Conservation (phyloP, 2,888 invertebrate genomes). For the Tyria jacobaeae region DNA sequence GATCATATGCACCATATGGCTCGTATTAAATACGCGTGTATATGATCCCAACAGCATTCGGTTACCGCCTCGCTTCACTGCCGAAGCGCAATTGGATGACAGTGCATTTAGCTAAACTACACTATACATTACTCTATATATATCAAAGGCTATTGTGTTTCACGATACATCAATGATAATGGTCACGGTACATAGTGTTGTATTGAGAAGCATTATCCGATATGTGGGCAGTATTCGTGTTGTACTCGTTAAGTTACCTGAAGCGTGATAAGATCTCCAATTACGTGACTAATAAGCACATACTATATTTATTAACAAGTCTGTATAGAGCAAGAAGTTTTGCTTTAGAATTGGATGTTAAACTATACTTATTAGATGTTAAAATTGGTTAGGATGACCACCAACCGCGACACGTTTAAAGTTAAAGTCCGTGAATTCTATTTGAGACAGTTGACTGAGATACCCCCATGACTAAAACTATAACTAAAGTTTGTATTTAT, state of each 20-base stretch:
- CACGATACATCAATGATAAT: constrained; percentile 23
- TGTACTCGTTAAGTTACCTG: constrained; percentile 13
- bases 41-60: constrained; percentile 28
- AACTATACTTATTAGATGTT: too few relatives aligned
- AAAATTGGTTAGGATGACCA: too few relatives aligned
- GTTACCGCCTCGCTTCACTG: constrained; percentile 44
- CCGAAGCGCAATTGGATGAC: constrained; percentile 40
- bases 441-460: too few relatives aligned
- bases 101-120: constrained; percentile 25
- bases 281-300: not conserved
- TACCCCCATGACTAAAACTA: too few relatives aligned
- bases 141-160: constrained; percentile 5
- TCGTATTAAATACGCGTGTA: constrained; percentile 1
- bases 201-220: constrained; percentile 11
- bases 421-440: too few relatives aligned
- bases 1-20: not conserved
- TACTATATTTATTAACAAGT: not conserved
- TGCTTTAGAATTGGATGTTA: too few relatives aligned
- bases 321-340: too few relatives aligned
- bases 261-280: constrained; percentile 21
- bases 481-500: too few relatives aligned
- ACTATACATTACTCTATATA: constrained; percentile 13
- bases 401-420: too few relatives aligned
- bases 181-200: constrained; percentile 21
- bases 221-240: constrained; percentile 14